Conservation (phyloP, 2,888 invertebrate genomes). For the Aporophyla lueneburgensis region DNA sequence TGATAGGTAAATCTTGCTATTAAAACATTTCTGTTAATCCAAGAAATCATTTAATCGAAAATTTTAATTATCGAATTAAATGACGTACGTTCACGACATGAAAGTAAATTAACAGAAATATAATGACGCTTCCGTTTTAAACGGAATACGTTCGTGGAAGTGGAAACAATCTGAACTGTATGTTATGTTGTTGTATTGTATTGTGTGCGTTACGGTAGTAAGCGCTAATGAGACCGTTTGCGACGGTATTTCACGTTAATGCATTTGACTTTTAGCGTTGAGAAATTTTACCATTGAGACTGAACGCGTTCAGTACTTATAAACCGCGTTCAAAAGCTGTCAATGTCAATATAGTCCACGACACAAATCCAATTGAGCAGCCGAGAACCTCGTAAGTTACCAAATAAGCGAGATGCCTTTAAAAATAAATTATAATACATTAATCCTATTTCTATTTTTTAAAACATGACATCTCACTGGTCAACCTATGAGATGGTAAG, state of each 20-base stretch:
- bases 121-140: constrained; percentile 55
- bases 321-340: neutral
- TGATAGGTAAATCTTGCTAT: no score
- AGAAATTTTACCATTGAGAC: neutral
- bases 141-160: constrained; percentile 51
- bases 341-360: neutral
- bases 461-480: no score
- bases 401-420: no score
- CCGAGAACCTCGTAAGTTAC: no score
- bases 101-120: constrained; percentile 51
- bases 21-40: neutral
- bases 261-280: neutral
- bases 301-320: neutral
- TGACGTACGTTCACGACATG: constrained; percentile 42
- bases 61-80: constrained; percentile 39
- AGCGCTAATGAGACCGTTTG: constrained; percentile 33
- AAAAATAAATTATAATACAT: no score
- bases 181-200: constrained; percentile 28
- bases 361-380: no score
- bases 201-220: constrained; percentile 56
- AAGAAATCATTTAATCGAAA: constrained; percentile 9
- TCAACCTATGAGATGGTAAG: no score
- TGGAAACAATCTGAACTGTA: constrained; percentile 32
- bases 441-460: no score
- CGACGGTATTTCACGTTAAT: constrained; percentile 5